Evolutionary conservation across 2,797 vertebrate species (phyloP).

Genomic region (Scyliorhinus canicula): DNA sequence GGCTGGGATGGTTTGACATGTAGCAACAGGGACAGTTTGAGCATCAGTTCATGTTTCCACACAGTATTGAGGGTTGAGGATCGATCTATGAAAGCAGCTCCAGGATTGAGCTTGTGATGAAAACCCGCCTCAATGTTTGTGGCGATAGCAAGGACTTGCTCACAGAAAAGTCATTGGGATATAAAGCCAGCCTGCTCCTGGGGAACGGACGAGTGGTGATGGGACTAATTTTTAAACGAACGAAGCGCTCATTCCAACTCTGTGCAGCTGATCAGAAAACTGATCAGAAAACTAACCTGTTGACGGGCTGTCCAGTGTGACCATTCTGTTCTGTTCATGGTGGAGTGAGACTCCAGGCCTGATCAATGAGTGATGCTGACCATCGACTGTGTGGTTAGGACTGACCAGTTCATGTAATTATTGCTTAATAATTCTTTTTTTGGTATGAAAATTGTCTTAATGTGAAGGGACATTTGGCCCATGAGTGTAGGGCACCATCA

Average conservation of each 20-base stretch:
- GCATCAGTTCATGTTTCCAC: no score
- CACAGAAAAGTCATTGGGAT: not conserved
- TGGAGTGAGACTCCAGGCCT: not conserved
- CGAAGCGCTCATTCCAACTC: no score
- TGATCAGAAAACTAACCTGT: not conserved
- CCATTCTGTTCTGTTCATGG: not conserved
- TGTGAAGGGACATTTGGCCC: not conserved
- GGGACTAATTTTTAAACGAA: no score
- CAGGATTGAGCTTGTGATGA: not conserved
- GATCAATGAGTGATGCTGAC: not conserved
- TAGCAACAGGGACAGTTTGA: no score
- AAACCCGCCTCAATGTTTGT: not conserved
- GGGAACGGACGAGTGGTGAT: no score
- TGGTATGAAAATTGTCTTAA: not conserved
- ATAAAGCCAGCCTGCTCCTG: not conserved
- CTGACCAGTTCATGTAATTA: not conserved
- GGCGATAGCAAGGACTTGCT: not conserved
- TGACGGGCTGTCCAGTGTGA: not conserved
- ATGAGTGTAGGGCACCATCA: not conserved
- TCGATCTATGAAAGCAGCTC: no score
- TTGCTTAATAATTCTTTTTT: not conserved
- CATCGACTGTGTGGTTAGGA: not conserved
- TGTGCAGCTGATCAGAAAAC: not conserved
- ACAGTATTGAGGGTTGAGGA: no score
- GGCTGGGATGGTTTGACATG: no score